These are phyloP conservation scores for Pygathrix nemaeus DNA, from an alignment of 2,113 vertebrate species.

Conservation along the genomic window DNA sequence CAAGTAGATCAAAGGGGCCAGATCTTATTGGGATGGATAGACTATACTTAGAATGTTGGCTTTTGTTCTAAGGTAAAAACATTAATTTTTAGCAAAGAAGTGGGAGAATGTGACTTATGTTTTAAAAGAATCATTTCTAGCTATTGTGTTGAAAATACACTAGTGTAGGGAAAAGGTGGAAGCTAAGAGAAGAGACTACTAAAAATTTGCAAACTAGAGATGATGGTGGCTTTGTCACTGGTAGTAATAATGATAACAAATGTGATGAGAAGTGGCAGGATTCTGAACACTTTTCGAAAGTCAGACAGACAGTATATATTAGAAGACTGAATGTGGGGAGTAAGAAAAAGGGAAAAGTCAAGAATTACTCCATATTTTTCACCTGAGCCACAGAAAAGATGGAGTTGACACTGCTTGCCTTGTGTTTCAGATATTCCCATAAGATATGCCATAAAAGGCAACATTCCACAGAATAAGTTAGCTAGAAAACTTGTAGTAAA, in stretches of 20 bases:
- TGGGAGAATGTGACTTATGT: background rate
- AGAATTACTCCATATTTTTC: background rate
- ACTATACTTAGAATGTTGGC: background rate
- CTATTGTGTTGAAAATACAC: background rate
- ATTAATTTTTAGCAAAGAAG: background rate
- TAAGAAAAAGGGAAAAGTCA: background rate
- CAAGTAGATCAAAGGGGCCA: background rate
- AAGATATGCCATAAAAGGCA: background rate
- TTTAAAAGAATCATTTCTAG: background rate
- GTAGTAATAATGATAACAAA: background rate
- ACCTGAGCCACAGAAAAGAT: background rate
- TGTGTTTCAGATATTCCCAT: background rate
- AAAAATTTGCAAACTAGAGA: constrained; percentile 8
- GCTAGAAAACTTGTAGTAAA: background rate
- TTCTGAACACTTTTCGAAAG: background rate
- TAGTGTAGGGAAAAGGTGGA: background rate
- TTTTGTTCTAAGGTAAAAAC: constrained; percentile 27
- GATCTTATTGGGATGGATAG: background rate
- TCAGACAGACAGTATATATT: background rate
- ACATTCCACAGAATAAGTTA: background rate
- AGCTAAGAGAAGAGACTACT: background rate
- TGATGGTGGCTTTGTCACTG: background rate
- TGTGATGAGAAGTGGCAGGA: background rate
- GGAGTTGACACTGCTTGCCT: background rate
- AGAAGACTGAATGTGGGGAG: background rate